phyloP scores from a whole-genome alignment of 2,797 vertebrate species.

The Poeciliopsis presidionis region DNA sequence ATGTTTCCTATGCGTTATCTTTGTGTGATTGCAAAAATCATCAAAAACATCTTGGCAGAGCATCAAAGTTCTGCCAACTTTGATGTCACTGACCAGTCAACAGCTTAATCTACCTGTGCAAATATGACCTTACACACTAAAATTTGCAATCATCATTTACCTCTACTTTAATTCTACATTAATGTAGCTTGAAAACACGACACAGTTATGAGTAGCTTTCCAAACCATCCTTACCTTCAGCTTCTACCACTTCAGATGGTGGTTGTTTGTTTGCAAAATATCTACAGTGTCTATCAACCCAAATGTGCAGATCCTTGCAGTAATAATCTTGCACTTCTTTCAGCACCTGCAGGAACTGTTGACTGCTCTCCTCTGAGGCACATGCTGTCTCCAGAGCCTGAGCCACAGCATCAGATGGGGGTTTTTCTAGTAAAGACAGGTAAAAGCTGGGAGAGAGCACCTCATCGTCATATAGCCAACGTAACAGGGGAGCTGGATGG shows the following conservation, averaged over 20 bases:
- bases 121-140: not conserved
- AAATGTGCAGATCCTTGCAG: constrained; percentile 68
- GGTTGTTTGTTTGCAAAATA: not conserved
- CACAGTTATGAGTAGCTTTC: not conserved
- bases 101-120: not conserved
- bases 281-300: constrained; percentile 64
- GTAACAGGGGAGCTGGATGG: constrained; percentile 72
- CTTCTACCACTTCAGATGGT: constrained; percentile 7
- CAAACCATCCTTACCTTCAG: constrained; percentile 45
- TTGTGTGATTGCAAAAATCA: not conserved
- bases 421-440: constrained; percentile 69
- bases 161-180: not conserved
- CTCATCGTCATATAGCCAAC: constrained; percentile 64
- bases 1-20: not conserved
- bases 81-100: not conserved
- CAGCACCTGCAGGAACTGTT: constrained; percentile 70
- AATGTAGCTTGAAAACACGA: not conserved
- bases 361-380: constrained; percentile 55
- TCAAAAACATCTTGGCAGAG: not conserved
- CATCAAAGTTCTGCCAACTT: not conserved
- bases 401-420: constrained; percentile 62
- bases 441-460: constrained; percentile 63
- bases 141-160: not conserved
- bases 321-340: constrained; percentile 74
- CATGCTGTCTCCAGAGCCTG: constrained; percentile 66